Percentiles rank a stretch among this genome's conserved stretches.
Conservation (phyloP, 2,888 invertebrate genomes). For the Tuberolachnus salignus region DNA sequence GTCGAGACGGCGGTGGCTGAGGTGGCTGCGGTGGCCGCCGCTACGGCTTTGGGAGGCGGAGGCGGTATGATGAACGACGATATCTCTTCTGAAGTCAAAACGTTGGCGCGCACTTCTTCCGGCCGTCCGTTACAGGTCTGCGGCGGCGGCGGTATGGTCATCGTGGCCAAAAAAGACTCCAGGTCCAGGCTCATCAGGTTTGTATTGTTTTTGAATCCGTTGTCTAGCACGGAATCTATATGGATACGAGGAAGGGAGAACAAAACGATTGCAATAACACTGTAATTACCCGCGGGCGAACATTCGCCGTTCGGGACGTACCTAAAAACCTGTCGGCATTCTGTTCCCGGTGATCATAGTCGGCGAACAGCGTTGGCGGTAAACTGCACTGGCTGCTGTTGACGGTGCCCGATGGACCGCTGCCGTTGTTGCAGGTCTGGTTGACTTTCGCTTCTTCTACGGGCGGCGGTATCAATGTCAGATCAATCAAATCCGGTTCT, state of each 20-base stretch:
- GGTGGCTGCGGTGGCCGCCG: background rate
- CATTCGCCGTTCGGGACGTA: background rate
- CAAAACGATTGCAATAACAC: no score
- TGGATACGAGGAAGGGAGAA: background rate
- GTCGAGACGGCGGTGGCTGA: no score
- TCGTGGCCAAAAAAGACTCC: conserved; percentile 82
- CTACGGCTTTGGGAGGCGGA: conserved; percentile 58
- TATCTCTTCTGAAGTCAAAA: conserved; percentile 81
- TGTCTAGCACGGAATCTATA: conserved; percentile 56
- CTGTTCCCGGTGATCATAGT: conserved; percentile 18
- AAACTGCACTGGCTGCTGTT: conserved; percentile 19
- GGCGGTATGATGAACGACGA: conserved; percentile 83
- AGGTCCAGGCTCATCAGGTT: conserved; percentile 66
- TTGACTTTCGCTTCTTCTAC: conserved; percentile 60
- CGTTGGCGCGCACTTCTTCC: conserved; percentile 68
- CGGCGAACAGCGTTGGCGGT: conserved; percentile 35
- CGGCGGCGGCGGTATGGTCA: conserved; percentile 78
- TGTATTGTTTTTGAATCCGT: conserved; percentile 59
- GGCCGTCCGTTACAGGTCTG: conserved; percentile 61
- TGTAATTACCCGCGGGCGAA: no score
- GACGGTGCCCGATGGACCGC: background rate
- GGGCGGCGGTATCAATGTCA: conserved; percentile 85
- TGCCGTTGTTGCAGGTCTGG: background rate
- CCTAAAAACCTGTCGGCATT: conserved; percentile 43
- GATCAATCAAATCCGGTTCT: conserved; percentile 88